Percentiles rank a stretch among this genome's conserved stretches.
Conservation (phyloP, 2,113 vertebrate species). For the Ceyx margarethae region DNA sequence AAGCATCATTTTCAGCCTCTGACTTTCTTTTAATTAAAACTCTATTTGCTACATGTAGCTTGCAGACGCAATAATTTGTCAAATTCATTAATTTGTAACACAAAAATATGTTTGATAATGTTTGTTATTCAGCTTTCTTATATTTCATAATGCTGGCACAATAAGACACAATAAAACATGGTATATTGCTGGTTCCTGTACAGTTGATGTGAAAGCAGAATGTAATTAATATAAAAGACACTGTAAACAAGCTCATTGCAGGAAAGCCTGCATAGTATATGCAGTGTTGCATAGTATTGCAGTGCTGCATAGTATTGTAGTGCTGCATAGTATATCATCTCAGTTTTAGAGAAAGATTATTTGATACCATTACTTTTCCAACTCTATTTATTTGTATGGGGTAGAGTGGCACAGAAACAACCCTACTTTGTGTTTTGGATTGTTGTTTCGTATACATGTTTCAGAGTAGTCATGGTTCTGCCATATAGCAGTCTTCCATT, state of each 20-base stretch:
- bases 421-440: not conserved
- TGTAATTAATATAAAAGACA: not conserved
- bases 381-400: not conserved
- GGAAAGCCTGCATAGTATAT: not conserved
- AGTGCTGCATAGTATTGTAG: not conserved
- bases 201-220: not conserved
- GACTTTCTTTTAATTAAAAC: conserved; percentile 49
- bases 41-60: not conserved
- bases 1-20: not conserved
- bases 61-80: conserved; percentile 12
- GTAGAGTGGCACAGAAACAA: not conserved
- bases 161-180: conserved; percentile 8
- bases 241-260: not conserved
- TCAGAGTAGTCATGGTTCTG: not conserved
- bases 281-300: not conserved
- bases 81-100: not conserved
- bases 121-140: conserved; percentile 13
- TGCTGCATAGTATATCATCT: not conserved
- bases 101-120: not conserved
- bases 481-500: not conserved
- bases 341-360: not conserved
- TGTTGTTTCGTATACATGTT: not conserved
- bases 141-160: not conserved
- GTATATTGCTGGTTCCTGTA: not conserved
- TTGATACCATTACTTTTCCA: not conserved